phyloP scores from a whole-genome alignment of 2,888 invertebrate genomes.

The Drosophila flavopinicola region DNA sequence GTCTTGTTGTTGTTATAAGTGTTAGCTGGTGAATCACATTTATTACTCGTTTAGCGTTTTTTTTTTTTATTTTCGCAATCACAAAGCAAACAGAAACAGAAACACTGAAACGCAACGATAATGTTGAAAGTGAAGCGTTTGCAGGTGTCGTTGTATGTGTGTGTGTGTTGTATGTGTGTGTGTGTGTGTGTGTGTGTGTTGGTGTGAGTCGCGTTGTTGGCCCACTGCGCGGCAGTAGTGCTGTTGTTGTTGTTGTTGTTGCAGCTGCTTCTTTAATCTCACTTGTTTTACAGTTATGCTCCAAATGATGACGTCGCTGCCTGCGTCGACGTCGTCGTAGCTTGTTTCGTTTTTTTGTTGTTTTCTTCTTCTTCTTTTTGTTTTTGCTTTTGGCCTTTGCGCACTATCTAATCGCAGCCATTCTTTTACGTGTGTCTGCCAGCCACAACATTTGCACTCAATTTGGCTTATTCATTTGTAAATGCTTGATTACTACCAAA shows the following conservation, averaged over 20 bases:
- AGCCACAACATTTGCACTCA: constrained; percentile 24
- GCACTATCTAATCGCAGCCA: constrained; percentile 60
- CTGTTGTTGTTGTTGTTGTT: constrained; percentile 32
- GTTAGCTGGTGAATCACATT: constrained; percentile 50
- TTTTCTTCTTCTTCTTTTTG: neutral
- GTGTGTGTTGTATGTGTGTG: constrained; percentile 21
- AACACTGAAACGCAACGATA: constrained; percentile 75
- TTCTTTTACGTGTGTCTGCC: neutral
- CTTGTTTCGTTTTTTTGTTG: constrained; percentile 48
- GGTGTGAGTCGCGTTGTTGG: constrained; percentile 43
- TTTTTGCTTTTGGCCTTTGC: constrained; percentile 35
- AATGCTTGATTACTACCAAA: constrained; percentile 21
- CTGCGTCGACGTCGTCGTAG: constrained; percentile 35
- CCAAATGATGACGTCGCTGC: constrained; percentile 68
- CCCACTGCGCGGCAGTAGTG: constrained; percentile 42
- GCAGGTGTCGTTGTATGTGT: constrained; percentile 56
- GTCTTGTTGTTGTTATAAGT: constrained; percentile 7
- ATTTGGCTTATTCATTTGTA: constrained; percentile 27
- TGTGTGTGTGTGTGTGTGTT: constrained; percentile 15
- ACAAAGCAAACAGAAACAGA: constrained; percentile 66
- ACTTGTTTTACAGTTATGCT: constrained; percentile 73
- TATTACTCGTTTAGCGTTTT: constrained; percentile 24
- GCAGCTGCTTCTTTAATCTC: constrained; percentile 59
- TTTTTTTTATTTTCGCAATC: constrained; percentile 69
- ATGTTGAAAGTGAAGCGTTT: constrained; percentile 76